Percentiles rank a stretch among this genome's conserved stretches.
Conservation (phyloP, 2,113 vertebrate species). For the Empidonax alnorum region DNA sequence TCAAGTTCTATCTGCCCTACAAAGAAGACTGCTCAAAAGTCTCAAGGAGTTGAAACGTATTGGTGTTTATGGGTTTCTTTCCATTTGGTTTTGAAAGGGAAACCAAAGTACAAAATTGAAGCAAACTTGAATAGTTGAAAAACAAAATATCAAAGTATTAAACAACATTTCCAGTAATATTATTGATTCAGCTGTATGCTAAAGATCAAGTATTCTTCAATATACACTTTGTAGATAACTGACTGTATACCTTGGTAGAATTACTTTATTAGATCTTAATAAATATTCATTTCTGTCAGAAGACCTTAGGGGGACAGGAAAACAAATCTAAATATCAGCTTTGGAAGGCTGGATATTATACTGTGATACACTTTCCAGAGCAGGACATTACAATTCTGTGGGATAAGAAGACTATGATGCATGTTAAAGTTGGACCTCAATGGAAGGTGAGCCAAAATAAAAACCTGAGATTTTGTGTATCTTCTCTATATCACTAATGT, state of each 20-base stretch:
- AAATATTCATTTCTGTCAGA: conserved; percentile 54
- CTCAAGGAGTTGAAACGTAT: not conserved
- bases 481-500: not conserved
- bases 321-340: conserved; percentile 87
- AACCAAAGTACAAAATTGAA: not conserved
- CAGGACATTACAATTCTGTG: conserved; percentile 92
- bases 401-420: conserved; percentile 96
- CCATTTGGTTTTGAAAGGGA: not conserved
- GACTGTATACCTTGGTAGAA: not conserved
- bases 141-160: not conserved
- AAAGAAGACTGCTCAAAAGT: not conserved
- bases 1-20: not conserved
- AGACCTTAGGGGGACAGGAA: conserved; percentile 55
- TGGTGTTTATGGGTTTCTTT: not conserved
- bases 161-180: not conserved
- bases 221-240: not conserved
- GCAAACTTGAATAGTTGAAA: not conserved
- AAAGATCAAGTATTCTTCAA: not conserved
- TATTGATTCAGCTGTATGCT: not conserved
- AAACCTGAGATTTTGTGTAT: not conserved
- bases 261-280: not conserved
- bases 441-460: conserved; percentile 86
- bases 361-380: conserved; percentile 88
- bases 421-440: conserved; percentile 90
- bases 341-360: conserved; percentile 93